Evolutionary conservation across 2,797 vertebrate species (phyloP).

Genomic region (Kryptopterus vitreolus): DNA sequence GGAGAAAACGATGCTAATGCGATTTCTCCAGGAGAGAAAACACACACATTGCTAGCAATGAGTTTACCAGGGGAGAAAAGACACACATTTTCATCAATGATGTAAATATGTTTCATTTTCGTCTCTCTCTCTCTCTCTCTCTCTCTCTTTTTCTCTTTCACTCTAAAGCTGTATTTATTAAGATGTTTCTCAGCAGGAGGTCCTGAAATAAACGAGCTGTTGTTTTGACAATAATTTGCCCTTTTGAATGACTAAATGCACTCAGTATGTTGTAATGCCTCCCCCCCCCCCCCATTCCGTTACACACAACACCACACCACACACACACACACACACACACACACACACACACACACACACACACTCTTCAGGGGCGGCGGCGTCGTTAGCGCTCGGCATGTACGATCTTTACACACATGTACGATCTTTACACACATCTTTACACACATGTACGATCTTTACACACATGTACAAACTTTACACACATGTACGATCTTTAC

Average conservation of each 20-base stretch:
- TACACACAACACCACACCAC: neutral
- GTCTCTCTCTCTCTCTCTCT: neutral
- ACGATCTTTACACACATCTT: too few relatives aligned
- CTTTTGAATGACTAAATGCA: conserved; percentile 2
- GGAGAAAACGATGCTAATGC: neutral
- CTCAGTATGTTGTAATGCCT: neutral
- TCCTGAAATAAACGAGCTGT: conserved; percentile 47
- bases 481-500: conserved; percentile 9
- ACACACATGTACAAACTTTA: too few relatives aligned
- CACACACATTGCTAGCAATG: neutral
- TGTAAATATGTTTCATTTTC: neutral
- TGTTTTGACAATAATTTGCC: conserved; percentile 50
- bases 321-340: neutral
- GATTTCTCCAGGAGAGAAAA: neutral
- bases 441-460: conserved; percentile 10
- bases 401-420: neutral
- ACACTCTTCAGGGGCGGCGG: too few relatives aligned
- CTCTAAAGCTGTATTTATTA: neutral
- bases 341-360: neutral
- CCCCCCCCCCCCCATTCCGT: neutral
- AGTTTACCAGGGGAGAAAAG: neutral
- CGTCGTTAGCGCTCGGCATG: neutral
- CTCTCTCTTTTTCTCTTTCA: neutral
- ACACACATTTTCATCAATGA: neutral
- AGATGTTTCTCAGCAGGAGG: conserved; percentile 41